Evolutionary conservation across 2,113 vertebrate genomes (phyloP).

Genomic region (Dermatemys mawii): DNA sequence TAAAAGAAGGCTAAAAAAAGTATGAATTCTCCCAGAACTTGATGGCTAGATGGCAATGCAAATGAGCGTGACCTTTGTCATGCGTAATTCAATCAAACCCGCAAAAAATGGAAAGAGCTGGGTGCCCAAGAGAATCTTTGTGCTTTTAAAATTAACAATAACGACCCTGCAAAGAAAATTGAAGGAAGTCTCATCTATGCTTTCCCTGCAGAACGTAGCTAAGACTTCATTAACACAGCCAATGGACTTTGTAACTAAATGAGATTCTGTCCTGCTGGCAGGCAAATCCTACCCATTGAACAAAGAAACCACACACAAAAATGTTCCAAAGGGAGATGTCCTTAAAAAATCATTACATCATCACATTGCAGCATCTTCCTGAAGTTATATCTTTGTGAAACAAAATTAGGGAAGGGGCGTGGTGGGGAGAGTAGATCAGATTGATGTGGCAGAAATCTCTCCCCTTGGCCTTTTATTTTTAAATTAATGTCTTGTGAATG

Average conservation of each 20-base stretch:
- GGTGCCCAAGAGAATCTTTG: conserved; percentile 35
- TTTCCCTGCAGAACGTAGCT: conserved; percentile 45
- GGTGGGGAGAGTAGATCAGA: neutral
- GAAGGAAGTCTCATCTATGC: conserved; percentile 18
- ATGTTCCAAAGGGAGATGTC: conserved; percentile 56
- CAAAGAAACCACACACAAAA: conserved; percentile 65
- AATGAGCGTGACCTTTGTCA: conserved; percentile 33
- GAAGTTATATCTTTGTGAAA: conserved; percentile 7
- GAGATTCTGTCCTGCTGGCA: conserved; percentile 48
- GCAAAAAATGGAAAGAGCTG: conserved; percentile 35
- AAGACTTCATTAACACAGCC: conserved; percentile 70
- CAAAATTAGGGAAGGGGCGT: neutral
- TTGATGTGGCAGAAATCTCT: neutral
- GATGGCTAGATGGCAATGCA: neutral
- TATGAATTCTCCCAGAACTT: neutral
- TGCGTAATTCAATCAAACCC: conserved; percentile 56
- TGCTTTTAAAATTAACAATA: conserved; percentile 50
- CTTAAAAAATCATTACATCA: conserved; percentile 37
- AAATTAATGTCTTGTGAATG: neutral
- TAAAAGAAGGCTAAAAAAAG: conserved; percentile 9
- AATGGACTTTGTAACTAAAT: conserved; percentile 59
- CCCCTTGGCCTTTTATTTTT: conserved; percentile 17
- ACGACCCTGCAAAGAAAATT: conserved; percentile 13
- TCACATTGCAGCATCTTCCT: neutral
- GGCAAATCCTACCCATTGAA: conserved; percentile 37